Conservation (phyloP, 2,113 vertebrate genomes). For the Bos taurus region DNA sequence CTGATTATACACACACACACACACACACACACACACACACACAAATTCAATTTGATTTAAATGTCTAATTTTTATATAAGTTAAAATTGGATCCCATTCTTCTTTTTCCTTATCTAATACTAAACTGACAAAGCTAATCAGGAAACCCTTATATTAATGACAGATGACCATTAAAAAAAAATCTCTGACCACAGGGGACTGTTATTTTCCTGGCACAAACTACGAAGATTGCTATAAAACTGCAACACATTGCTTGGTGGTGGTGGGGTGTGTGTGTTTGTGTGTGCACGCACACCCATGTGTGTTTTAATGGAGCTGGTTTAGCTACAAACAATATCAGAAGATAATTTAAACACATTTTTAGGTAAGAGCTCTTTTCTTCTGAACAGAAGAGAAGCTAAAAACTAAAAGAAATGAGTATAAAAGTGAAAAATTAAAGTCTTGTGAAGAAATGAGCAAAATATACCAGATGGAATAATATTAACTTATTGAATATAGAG, state of each 20-base stretch:
- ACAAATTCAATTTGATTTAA: neutral
- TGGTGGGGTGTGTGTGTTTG: neutral
- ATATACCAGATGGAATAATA: neutral
- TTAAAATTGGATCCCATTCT: neutral
- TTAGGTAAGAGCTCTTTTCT: neutral
- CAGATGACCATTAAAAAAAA: neutral
- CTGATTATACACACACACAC: neutral
- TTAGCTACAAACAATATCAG: neutral
- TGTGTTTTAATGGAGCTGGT: neutral
- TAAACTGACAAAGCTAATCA: conserved; percentile 18
- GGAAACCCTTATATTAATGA: conserved; percentile 6
- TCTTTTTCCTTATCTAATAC: neutral
- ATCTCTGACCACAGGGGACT: neutral
- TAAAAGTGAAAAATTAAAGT: neutral
- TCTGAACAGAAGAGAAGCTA: neutral
- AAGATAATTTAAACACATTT: neutral
- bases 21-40: neutral
- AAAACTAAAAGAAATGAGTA: neutral
- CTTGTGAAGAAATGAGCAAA: neutral
- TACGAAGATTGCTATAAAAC: neutral
- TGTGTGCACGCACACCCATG: accelerated
- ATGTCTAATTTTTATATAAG: neutral
- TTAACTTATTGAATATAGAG: neutral
- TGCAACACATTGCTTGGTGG: neutral
- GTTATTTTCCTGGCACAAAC: conserved; percentile 6